Evolutionary conservation across 2,797 vertebrate species (phyloP), one percentile per base, ranked within the genome.

Genomic region (Xenops minutus): DNA sequence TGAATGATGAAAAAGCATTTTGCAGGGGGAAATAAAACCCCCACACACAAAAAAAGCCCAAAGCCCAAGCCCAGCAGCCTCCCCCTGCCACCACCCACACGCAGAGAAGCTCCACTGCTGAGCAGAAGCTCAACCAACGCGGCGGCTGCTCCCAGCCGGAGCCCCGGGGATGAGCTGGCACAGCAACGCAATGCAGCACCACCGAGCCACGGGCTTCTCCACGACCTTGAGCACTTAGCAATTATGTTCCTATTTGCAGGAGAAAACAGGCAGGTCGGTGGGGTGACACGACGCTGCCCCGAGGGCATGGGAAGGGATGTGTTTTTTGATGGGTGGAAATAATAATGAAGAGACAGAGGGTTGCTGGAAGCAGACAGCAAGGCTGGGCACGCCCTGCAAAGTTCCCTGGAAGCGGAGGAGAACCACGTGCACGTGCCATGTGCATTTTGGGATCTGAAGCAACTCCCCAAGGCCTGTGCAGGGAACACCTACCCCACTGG

Each of bases 401-500:
- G 55, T 22, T 78, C 58, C 41, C 26, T 22, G 54, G n/a, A 11
- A 77, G 73, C 0, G 0, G 43, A 43, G 43, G 34, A 88, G 78
- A 41, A 30, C 37, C 71, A 62, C 0, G 0, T 18, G 19, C 27
- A 14, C 0, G 1, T 1, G 3, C 44, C 72, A 55, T 0, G 1
- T 6, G 24, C 1, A 0, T 37, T 86, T 61, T 66, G 71, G 48
- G 72, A 92, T 51, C 8, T 0, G 1, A 58, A 92, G 32, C 30
- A 18, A 54, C 3, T 66, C 20, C 19, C 76, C 80, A 62, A 51
- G n/a, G 59, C 72, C 34, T 1, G 2, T 0, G 0, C 0, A 9
- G 58, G 51, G 55, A 62, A 54, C 84, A 98, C 99, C 9, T 98
- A 99, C 99, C 98, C 97, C 98, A 1, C 98, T 99, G 96, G 98